Base-by-base conservation (phyloP, 2,797 vertebrate species). In the Pagetopsis macropterus region DNA sequence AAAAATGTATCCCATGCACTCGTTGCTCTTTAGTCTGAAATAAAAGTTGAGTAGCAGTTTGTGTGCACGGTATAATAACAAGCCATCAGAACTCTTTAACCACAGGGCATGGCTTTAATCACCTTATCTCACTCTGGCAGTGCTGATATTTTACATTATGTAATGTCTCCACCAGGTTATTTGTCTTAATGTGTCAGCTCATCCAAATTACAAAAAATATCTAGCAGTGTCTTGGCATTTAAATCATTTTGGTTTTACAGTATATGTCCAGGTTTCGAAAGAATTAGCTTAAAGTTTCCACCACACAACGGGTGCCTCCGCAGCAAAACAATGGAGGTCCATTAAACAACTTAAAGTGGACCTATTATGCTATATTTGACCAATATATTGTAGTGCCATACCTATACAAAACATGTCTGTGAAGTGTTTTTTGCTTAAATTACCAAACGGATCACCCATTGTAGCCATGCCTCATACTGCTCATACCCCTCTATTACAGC, bases 51-150 rank as follows among this genome's bases (percentile, higher is more conserved):
- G 69, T 37, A 49, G 73, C 68, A 65, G 79, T 51, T 37, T 41
- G 51, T 58, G 51, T 31, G 65, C 40, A 11, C 48, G 1, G 4
- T 33, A 33, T 55, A 69, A 73, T 65, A 72, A 80, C 48, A 61
- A 71, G 51, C 59, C 54, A 64, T 86, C 84, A 62, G 40, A 89
- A 76, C 64, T 87, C 48, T 70, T 65, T 70, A 45, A 70, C 83
- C 70, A 23, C 70, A 59, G 76, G 80, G 37, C 78, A 73, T 8
- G 19, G 16, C 69, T 72, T 49, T 72, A 66, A 75, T 66, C 67
- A 43, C 58, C 59, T 76, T 37, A 46, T 71, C 21, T 1, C 21
- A 23, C 60, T 76, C 33, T 43, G 12, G 5, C 58, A 56, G 27
- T 2, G 37, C 16, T 76, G 58, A 62, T 72, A 7, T 31, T 19